Conservation (phyloP, 2,797 vertebrate species). For the Rhinatrema bivittatum region DNA sequence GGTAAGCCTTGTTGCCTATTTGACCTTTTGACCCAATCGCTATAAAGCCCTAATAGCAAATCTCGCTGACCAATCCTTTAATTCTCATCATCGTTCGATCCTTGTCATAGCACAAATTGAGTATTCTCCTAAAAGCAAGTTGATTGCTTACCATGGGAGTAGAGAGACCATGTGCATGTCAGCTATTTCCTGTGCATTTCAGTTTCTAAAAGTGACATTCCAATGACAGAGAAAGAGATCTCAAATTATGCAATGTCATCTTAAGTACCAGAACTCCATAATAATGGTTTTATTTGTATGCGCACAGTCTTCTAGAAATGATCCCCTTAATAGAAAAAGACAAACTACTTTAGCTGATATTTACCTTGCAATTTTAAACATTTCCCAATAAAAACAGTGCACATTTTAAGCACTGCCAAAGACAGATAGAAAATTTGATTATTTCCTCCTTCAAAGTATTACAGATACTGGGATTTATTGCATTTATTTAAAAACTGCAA, state of each 20-base stretch:
- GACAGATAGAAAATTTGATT: too few relatives aligned
- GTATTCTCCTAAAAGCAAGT: too few relatives aligned
- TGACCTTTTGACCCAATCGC: too few relatives aligned
- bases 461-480: constrained; percentile 46
- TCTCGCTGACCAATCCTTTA: too few relatives aligned
- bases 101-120: too few relatives aligned
- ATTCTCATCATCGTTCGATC: too few relatives aligned
- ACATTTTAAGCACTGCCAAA: neutral
- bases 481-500: constrained; percentile 63
- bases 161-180: neutral
- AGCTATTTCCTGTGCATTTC: constrained; percentile 5
- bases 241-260: constrained; percentile 1
- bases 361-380: constrained; percentile 13
- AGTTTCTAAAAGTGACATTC: constrained; percentile 8
- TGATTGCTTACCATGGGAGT: too few relatives aligned
- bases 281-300: neutral
- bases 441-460: constrained; percentile 13
- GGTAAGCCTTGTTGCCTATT: too few relatives aligned
- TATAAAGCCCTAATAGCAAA: too few relatives aligned
- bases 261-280: neutral
- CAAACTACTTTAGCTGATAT: constrained; percentile 4
- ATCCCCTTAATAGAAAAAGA: neutral
- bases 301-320: neutral
- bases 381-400: constrained; percentile 8
- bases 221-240: neutral